Conservation (phyloP, 1,140 invertebrate species). For the Nautilus pompilius region DNA sequence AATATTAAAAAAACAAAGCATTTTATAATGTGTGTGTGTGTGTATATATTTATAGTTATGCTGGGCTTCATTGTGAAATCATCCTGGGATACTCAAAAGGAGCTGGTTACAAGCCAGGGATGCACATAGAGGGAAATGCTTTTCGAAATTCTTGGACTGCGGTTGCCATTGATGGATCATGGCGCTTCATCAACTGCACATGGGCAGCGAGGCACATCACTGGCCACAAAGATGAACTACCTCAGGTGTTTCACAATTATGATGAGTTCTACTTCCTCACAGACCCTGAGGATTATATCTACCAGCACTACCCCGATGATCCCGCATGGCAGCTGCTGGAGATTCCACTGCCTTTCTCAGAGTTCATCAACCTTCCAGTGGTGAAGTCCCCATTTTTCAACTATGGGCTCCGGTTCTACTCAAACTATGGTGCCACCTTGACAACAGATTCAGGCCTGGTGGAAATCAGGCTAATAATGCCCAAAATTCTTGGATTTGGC, state of each 20-base stretch:
- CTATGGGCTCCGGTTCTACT: constrained; percentile 42
- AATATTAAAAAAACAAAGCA: no score
- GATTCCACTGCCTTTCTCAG: constrained; percentile 57
- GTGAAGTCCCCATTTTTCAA: constrained; percentile 54
- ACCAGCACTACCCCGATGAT: constrained; percentile 61
- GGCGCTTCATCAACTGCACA: constrained; percentile 54
- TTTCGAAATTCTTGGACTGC: constrained; percentile 59
- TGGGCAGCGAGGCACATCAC: constrained; percentile 57
- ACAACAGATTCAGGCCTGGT: constrained; percentile 43
- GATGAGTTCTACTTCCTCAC: constrained; percentile 60
- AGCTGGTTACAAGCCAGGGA: constrained; percentile 95
- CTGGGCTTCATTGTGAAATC: constrained; percentile 96
- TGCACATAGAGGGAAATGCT: constrained; percentile 94
- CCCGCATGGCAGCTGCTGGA: constrained; percentile 59
- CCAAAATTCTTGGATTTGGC: constrained; percentile 45
- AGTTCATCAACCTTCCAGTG: constrained; percentile 58
- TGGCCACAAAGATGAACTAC: constrained; percentile 46
- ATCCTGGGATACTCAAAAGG: constrained; percentile 99
- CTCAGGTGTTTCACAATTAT: constrained; percentile 48
- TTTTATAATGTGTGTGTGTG: no score
- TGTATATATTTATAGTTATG: constrained; percentile 71
- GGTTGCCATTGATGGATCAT: constrained; percentile 45
- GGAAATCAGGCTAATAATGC: constrained; percentile 42
- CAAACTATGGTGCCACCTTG: constrained; percentile 43
- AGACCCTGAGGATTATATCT: constrained; percentile 60